Conservation (phyloP, 2,113 vertebrate species). For the Arenaria interpres region DNA sequence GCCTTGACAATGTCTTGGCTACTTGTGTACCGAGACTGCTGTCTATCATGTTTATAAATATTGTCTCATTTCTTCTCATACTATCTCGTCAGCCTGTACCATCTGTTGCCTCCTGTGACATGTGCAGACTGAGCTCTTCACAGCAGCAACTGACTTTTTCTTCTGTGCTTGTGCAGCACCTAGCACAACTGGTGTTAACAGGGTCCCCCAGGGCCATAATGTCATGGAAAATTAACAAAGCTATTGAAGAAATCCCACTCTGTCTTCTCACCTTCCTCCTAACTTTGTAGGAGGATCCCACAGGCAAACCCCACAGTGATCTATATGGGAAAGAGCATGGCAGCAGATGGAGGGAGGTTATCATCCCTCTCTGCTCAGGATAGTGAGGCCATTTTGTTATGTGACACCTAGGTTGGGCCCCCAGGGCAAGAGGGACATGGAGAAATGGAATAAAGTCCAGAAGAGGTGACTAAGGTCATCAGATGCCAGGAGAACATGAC, state of each 20-base stretch:
- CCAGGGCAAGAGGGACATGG: background rate
- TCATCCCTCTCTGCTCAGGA: background rate
- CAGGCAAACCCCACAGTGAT: background rate
- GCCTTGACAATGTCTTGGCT: conserved; percentile 53
- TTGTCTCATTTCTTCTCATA: conserved; percentile 53
- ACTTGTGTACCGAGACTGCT: conserved; percentile 46
- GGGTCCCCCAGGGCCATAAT: background rate
- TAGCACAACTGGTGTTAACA: background rate
- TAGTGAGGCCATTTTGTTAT: background rate
- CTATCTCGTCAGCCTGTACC: conserved; percentile 47
- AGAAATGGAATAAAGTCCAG: background rate
- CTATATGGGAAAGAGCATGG: accelerated
- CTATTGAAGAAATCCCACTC: background rate
- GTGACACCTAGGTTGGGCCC: too few species aligned
- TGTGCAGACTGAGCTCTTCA: conserved; percentile 49
- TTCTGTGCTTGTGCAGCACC: background rate
- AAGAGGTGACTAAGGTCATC: background rate
- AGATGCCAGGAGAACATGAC: background rate
- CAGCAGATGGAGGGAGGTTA: background rate
- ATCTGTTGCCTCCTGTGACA: conserved; percentile 63
- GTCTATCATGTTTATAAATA: conserved; percentile 70
- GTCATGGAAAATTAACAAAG: background rate
- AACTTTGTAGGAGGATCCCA: background rate
- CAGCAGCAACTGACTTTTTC: conserved; percentile 24
- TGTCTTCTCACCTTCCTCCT: background rate